These are phyloP conservation scores for Lasius fuliginosus DNA, from an alignment of 2,888 invertebrate species.

Conservation along the genomic window DNA sequence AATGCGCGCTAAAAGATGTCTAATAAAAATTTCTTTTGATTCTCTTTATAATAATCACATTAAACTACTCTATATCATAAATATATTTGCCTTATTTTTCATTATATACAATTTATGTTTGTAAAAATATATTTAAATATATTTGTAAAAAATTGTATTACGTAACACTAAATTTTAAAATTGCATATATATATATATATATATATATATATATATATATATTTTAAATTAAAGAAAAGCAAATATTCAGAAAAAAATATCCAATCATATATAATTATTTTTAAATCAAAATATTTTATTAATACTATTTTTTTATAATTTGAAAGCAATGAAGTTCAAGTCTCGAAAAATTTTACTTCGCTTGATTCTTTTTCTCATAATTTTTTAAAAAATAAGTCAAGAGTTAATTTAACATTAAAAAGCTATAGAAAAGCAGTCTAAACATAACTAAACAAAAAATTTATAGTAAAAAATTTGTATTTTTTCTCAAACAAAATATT, in stretches of 20 bases:
- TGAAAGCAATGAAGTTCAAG: background rate
- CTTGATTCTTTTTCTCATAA: background rate
- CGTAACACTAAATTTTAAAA: background rate
- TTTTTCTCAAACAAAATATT: background rate
- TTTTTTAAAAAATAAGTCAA: background rate
- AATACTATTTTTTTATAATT: background rate
- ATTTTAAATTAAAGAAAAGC: background rate
- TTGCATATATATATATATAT: background rate
- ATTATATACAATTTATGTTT: background rate
- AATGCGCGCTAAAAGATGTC: background rate
- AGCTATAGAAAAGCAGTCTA: too few species aligned
- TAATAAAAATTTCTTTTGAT: conserved; percentile 15
- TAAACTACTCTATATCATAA: background rate
- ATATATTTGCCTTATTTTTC: background rate
- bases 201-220: too few species aligned
- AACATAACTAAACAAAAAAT: background rate
- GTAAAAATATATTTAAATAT: background rate
- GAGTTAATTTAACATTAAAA: too few species aligned
- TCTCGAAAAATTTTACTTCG: background rate
- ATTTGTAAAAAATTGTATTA: background rate
- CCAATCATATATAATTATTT: background rate
- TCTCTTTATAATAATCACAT: conserved; percentile 1
- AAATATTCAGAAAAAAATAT: background rate
- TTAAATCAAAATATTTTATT: conserved; percentile 2
- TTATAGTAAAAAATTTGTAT: background rate